Evolutionary conservation across 2,113 vertebrate species (phyloP).

Genomic region (Myxocyprinus asiaticus): DNA sequence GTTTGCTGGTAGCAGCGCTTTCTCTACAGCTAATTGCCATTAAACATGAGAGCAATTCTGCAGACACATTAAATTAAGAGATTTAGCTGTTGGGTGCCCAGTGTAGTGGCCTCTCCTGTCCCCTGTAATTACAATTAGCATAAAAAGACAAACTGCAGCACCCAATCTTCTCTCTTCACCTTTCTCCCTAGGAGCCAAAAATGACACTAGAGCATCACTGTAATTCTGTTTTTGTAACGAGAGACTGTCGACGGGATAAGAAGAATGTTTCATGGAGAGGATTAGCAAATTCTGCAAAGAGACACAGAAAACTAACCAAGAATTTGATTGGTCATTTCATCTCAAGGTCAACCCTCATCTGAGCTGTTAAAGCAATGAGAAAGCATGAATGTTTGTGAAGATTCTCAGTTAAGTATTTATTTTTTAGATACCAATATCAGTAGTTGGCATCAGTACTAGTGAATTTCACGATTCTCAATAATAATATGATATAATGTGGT

Average conservation of each 20-base stretch:
- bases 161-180: conserved; percentile 2
- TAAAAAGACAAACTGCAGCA: conserved; percentile 8
- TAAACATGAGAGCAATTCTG: conserved; percentile 19
- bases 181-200: background rate
- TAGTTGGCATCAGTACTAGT: too few relatives aligned
- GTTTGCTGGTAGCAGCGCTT: background rate
- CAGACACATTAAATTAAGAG: conserved; percentile 25
- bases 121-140: conserved; percentile 35
- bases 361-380: too few relatives aligned
- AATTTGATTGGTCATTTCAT: too few relatives aligned
- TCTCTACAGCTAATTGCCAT: background rate
- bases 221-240: background rate
- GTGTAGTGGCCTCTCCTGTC: conserved; percentile 18
- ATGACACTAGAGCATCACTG: background rate
- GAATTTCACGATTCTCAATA: too few relatives aligned
- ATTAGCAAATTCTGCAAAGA: too few relatives aligned
- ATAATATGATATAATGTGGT: too few relatives aligned
- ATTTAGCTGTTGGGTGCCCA: conserved; percentile 3
- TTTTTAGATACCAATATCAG: too few relatives aligned
- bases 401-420: too few relatives aligned
- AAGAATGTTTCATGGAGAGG: background rate
- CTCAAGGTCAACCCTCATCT: too few relatives aligned
- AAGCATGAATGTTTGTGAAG: too few relatives aligned
- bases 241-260: background rate
- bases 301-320: too few relatives aligned